Evolutionary conservation across 2,797 vertebrate genomes (phyloP).

Genomic region (Pampus argenteus): DNA sequence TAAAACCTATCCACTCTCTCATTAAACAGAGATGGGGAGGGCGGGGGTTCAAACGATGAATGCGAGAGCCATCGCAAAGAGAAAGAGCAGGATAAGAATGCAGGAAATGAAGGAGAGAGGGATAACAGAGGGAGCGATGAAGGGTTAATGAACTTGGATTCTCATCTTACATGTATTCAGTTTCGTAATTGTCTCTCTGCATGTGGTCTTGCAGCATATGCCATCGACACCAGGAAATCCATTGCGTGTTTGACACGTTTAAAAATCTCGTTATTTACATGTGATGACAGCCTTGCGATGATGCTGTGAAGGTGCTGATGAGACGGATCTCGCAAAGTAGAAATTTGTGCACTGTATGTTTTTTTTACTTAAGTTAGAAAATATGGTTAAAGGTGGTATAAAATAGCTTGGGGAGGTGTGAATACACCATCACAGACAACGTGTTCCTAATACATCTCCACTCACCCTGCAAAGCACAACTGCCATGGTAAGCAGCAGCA

Average conservation of each 20-base stretch:
- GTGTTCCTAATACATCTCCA: conserved; percentile 66
- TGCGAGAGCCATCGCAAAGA: conserved; percentile 13
- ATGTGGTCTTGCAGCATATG: conserved; percentile 38
- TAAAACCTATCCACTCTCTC: conserved; percentile 53
- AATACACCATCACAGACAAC: conserved; percentile 68
- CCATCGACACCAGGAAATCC: conserved; percentile 20
- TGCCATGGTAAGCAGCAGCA: conserved; percentile 69
- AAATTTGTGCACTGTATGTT: not conserved
- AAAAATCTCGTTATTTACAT: conserved; percentile 46
- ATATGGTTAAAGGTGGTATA: conserved; percentile 42
- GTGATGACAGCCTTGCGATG: conserved; percentile 22
- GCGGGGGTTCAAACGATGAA: conserved; percentile 35
- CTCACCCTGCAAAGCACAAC: conserved; percentile 66
- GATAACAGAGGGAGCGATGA: conserved; percentile 50
- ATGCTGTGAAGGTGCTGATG: conserved; percentile 23
- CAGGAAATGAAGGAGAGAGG: conserved; percentile 71
- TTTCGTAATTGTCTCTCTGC: conserved; percentile 61
- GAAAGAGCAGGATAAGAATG: conserved; percentile 44
- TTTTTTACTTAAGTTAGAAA: conserved; percentile 41
- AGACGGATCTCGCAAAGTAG: conserved; percentile 4
- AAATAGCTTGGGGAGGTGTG: conserved; percentile 32
- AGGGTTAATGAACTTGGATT: conserved; percentile 67
- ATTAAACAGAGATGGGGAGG: conserved; percentile 40
- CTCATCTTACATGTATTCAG: conserved; percentile 61
- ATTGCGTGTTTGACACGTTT: conserved; percentile 29